Evolutionary conservation across 2,797 vertebrate species (phyloP).

Genomic region (Discoglossus pictus): DNA sequence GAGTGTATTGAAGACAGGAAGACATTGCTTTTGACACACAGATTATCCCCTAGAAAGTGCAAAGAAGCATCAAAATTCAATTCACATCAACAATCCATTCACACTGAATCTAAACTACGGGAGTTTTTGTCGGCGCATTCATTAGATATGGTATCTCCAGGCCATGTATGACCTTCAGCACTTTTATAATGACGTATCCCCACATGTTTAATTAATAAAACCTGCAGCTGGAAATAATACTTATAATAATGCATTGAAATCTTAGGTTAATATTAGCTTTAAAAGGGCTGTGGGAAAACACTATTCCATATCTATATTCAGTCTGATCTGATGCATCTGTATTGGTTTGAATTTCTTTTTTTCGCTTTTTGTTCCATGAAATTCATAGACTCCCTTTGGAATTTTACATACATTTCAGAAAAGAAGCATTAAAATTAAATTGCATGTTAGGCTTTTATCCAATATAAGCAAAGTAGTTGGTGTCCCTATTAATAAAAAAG

Average conservation of each 20-base stretch:
- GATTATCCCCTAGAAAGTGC: constrained; percentile 25
- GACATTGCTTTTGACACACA: constrained; percentile 16
- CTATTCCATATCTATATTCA: too few species aligned
- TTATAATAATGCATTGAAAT: neutral
- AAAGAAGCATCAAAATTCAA: constrained; percentile 22
- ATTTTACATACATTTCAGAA: too few species aligned
- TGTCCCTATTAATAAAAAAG: too few species aligned
- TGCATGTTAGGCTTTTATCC: too few species aligned
- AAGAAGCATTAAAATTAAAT: too few species aligned
- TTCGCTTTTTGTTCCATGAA: too few species aligned
- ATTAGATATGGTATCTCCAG: constrained; percentile 24
- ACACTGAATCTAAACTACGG: neutral
- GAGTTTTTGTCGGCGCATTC: constrained; percentile 6
- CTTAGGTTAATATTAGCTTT: too few species aligned
- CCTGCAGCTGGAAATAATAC: neutral
- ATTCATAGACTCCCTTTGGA: too few species aligned
- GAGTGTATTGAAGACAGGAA: constrained; percentile 14
- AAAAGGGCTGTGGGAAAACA: too few species aligned
- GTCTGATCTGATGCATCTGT: too few species aligned
- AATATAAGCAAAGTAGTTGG: too few species aligned
- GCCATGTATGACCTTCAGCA: constrained; percentile 31
- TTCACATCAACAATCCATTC: constrained; percentile 18
- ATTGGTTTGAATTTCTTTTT: too few species aligned
- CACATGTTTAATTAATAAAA: constrained; percentile 25
- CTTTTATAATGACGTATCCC: constrained; percentile 4